phyloP scores from a whole-genome alignment of 2,113 vertebrate species.

The Alexandromys fortis region DNA sequence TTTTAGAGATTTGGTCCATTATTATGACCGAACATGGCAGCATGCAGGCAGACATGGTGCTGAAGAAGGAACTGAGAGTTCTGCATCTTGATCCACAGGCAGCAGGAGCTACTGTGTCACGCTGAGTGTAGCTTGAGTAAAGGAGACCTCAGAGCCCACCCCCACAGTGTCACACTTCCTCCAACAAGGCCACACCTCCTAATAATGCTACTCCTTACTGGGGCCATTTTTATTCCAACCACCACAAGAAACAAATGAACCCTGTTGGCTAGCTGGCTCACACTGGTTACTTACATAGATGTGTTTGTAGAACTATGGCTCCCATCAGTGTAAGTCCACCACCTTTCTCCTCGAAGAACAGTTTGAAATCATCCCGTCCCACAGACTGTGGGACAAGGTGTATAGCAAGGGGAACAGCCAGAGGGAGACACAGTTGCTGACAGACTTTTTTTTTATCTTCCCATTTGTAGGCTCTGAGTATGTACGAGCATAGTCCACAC shows the following conservation, averaged over 20 bases:
- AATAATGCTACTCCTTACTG: no score
- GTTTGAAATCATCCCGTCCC: background rate
- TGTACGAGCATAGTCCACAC: background rate
- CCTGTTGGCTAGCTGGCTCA: background rate
- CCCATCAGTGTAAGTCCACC: background rate
- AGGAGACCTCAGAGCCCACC: background rate
- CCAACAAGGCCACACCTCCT: background rate
- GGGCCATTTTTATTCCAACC: background rate
- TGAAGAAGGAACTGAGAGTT: background rate
- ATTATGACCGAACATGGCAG: background rate
- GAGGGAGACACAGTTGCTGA: background rate
- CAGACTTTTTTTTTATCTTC: background rate
- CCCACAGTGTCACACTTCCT: background rate
- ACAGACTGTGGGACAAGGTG: background rate
- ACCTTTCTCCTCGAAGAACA: background rate
- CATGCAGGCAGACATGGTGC: background rate
- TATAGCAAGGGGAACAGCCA: background rate
- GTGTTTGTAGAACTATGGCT: background rate
- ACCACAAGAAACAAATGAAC: background rate
- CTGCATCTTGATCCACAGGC: background rate
- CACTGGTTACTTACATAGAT: background rate
- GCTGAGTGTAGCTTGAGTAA: background rate
- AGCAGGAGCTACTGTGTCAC: background rate
- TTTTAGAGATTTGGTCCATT: background rate
- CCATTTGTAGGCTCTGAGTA: background rate